Evolutionary conservation across 2,113 vertebrate genomes (phyloP).

Genomic region (Deroptyus accipitrinus): DNA sequence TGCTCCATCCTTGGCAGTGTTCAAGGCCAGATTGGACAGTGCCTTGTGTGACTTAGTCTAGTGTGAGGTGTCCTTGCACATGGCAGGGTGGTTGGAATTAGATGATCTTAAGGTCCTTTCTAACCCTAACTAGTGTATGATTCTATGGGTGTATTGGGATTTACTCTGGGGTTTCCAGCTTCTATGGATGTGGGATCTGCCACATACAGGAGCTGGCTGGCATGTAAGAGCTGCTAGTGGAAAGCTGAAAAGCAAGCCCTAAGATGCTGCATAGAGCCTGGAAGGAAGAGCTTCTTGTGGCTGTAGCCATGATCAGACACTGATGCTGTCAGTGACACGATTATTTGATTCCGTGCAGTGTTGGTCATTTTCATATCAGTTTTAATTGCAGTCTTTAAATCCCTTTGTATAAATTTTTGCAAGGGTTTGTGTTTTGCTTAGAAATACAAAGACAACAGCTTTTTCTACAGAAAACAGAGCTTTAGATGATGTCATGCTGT

Average conservation of each 20-base stretch:
- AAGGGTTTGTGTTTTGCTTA: not conserved
- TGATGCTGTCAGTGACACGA: accelerated
- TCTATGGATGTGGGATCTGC: not conserved
- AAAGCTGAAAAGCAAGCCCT: not conserved
- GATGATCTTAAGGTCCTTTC: not conserved
- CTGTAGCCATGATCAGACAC: not conserved
- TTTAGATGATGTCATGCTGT: not conserved
- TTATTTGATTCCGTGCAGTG: not conserved
- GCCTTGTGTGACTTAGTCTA: not conserved
- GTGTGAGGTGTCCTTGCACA: not conserved
- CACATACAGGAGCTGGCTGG: not conserved
- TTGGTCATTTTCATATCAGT: not conserved
- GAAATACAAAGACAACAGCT: not conserved
- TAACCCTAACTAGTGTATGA: not conserved
- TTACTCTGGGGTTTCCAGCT: not conserved
- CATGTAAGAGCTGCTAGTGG: not conserved
- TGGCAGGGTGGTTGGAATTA: not conserved
- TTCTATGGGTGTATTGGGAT: not conserved
- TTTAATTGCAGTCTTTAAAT: not conserved
- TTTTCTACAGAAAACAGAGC: not conserved
- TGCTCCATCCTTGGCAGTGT: not conserved
- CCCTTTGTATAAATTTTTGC: not conserved
- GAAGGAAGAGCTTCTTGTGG: not conserved
- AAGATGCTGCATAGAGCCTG: not conserved
- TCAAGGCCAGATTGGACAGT: not conserved